Evolutionary conservation across 2,113 vertebrate species (phyloP).

Genomic region (Rhegmatorhina hoffmannsi): DNA sequence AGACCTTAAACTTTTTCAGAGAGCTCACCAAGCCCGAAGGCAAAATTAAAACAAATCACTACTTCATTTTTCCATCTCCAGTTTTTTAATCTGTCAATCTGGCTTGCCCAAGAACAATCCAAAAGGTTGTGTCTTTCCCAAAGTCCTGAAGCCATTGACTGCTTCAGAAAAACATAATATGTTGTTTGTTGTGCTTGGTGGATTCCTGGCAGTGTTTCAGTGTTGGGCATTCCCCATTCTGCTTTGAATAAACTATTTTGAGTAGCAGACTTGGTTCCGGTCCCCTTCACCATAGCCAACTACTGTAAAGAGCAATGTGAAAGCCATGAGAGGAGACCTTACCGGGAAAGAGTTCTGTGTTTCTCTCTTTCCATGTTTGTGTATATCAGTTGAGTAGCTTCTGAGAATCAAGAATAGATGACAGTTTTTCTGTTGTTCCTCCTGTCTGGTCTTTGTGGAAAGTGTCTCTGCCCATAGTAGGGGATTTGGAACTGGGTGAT

Average conservation of each 20-base stretch:
- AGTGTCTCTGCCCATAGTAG: background rate
- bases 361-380: background rate
- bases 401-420: background rate
- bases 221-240: slow-evolving; percentile 41
- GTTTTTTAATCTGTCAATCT: background rate
- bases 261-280: background rate
- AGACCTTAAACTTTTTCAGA: background rate
- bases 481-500: background rate
- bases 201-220: slow-evolving; percentile 55
- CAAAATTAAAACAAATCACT: background rate
- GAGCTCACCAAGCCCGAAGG: background rate
- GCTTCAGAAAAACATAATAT: background rate
- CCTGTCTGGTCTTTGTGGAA: background rate
- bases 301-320: background rate
- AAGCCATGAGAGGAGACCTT: background rate
- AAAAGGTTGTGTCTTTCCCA: background rate
- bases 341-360: background rate
- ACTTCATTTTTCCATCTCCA: background rate
- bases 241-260: slow-evolving; percentile 47
- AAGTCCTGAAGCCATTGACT: background rate
- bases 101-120: background rate
- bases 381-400: background rate
- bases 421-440: background rate
- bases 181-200: slow-evolving; percentile 49
- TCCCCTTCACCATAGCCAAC: background rate